These are phyloP conservation scores for Lypha dubia DNA, from an alignment of 2,888 invertebrate species.

Conservation along the genomic window DNA sequence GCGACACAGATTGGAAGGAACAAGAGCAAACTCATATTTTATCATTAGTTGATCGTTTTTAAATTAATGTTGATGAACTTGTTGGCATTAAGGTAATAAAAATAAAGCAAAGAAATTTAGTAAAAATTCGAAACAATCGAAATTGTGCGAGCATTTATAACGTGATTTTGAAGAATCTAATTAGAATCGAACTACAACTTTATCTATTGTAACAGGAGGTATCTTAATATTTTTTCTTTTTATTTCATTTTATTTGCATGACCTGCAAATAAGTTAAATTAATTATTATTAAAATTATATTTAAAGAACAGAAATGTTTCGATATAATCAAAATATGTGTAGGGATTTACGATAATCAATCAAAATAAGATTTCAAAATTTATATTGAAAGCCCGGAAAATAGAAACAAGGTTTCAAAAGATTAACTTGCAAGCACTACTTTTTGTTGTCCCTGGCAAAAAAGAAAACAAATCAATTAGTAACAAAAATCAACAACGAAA, in stretches of 20 bases:
- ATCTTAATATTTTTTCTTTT: conserved; percentile 8
- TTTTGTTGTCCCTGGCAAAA: conserved; percentile 44
- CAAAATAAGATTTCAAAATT: conserved; percentile 21
- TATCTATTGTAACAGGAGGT: no score
- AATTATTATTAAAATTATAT: conserved; percentile 11
- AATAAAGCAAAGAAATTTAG: neutral
- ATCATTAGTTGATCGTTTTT: conserved; percentile 96
- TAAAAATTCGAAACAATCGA: neutral
- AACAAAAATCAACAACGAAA: conserved; percentile 41
- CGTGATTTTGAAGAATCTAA: no score
- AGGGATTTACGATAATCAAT: neutral
- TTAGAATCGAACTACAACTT: no score
- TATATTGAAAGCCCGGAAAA: conserved; percentile 31
- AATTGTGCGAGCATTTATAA: no score
- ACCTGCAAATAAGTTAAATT: neutral
- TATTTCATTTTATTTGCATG: neutral
- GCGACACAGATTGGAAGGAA: conserved; percentile 89
- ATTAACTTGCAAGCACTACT: conserved; percentile 33
- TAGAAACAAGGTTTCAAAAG: conserved; percentile 10
- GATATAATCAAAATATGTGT: conserved; percentile 3
- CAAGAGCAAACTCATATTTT: conserved; percentile 96
- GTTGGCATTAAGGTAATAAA: neutral
- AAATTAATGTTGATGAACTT: conserved; percentile 77
- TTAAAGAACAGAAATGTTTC: neutral
- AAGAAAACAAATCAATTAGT: conserved; percentile 45